Percentiles rank a stretch among this genome's conserved stretches.
phyloP scores from a whole-genome alignment of 1,140 invertebrate genomes.

The Lepidurus couesii region DNA sequence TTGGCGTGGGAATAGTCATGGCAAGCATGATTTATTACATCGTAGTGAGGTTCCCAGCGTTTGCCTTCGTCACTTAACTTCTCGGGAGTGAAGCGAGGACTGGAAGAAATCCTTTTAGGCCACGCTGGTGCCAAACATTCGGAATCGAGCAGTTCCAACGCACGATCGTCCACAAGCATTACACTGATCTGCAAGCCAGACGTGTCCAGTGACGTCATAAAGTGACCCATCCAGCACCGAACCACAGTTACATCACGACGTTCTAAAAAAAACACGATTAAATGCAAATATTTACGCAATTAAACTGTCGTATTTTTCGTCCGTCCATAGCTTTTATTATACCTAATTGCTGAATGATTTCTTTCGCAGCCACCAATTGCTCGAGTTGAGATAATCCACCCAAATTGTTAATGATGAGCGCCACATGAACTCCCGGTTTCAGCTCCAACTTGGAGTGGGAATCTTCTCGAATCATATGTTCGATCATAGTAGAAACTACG shows the following conservation, averaged over 20 bases:
- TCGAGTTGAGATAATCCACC: constrained; percentile 71
- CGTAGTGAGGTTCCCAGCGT: constrained; percentile 31
- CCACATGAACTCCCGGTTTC: constrained; percentile 52
- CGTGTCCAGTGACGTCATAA: constrained; percentile 78
- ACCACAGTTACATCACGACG: constrained; percentile 52
- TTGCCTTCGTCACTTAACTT: constrained; percentile 26
- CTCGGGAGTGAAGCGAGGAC: constrained; percentile 16
- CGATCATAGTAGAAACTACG: constrained; percentile 47
- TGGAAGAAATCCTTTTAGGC: constrained; percentile 46
- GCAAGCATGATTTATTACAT: constrained; percentile 28
- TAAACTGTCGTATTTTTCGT: constrained; percentile 4
- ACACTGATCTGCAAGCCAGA: constrained; percentile 69
- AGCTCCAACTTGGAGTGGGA: constrained; percentile 48
- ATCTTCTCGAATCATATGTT: constrained; percentile 47
- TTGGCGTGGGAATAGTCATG: constrained; percentile 6
- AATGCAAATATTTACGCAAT: neutral
- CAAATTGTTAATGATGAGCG: constrained; percentile 70
- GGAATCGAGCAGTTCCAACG: constrained; percentile 53
- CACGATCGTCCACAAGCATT: constrained; percentile 51
- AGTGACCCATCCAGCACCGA: constrained; percentile 61
- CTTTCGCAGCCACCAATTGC: constrained; percentile 64
- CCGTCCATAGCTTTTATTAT: constrained; percentile 38
- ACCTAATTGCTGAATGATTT: constrained; percentile 59
- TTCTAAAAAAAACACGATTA: constrained; percentile 43
- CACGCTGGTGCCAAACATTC: constrained; percentile 55